Percentiles rank a stretch among this genome's conserved stretches.
These are phyloP conservation scores for Colletes gigas DNA, from an alignment of 1,140 invertebrate genomes.

Conservation along the genomic window DNA sequence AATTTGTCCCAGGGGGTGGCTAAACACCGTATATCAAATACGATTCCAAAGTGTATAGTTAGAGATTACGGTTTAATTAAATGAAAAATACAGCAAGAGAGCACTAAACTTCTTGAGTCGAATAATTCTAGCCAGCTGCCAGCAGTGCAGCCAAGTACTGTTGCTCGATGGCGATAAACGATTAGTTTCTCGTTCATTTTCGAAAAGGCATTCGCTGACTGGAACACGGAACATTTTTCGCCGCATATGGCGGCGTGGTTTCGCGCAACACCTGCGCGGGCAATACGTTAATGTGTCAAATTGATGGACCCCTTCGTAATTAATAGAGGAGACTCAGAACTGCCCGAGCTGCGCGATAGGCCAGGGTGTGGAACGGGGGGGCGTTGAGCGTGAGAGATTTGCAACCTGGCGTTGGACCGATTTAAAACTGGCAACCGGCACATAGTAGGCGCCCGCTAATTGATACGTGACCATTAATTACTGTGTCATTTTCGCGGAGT, in stretches of 20 bases:
- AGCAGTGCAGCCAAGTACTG: background rate
- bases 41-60: too few species aligned
- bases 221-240: conserved; percentile 57
- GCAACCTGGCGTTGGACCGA: conserved; percentile 67
- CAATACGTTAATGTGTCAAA: conserved; percentile 80
- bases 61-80: too few species aligned
- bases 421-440: conserved; percentile 75
- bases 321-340: conserved; percentile 72
- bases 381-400: conserved; percentile 47
- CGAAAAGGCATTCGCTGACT: conserved; percentile 47
- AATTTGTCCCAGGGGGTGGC: too few species aligned
- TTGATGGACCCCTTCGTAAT: conserved; percentile 80
- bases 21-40: too few species aligned
- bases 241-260: conserved; percentile 62
- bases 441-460: conserved; percentile 74
- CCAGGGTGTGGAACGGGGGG: conserved; percentile 28
- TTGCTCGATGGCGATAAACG: background rate
- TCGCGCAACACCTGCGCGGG: conserved; percentile 76
- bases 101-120: too few species aligned
- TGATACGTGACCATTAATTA: conserved; percentile 81
- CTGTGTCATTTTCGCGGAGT: conserved; percentile 79
- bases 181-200: conserved; percentile 49
- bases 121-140: background rate
- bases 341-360: conserved; percentile 25
- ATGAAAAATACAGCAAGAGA: too few species aligned